phyloP scores from a whole-genome alignment of 2,888 invertebrate genomes.

The Pherbina coryleti region DNA sequence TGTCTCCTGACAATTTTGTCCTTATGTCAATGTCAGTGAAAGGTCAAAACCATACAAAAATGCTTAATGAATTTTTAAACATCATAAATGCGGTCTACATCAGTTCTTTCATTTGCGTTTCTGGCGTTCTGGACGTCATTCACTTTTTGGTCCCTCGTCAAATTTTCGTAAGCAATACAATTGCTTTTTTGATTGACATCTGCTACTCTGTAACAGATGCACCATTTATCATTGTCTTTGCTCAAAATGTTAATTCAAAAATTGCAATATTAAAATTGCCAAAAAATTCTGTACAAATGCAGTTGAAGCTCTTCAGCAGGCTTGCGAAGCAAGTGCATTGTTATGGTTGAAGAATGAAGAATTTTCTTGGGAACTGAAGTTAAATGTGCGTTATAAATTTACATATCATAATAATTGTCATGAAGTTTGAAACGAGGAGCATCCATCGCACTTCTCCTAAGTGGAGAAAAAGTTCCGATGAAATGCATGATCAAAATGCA shows the following conservation, averaged over 20 bases:
- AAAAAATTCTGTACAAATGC: neutral
- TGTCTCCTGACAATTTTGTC: neutral
- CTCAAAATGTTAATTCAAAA: slow-evolving; percentile 26
- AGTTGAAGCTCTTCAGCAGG: neutral
- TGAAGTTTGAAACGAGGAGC: too few relatives aligned
- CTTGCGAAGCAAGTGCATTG: neutral
- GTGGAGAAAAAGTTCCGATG: too few relatives aligned
- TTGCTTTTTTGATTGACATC: slow-evolving; percentile 18
- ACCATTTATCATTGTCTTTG: slow-evolving; percentile 25
- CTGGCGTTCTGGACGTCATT: neutral
- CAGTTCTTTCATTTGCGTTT: neutral
- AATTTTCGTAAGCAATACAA: slow-evolving; percentile 3
- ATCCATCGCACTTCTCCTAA: too few relatives aligned
- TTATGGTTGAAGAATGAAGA: neutral
- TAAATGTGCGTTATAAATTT: too few relatives aligned
- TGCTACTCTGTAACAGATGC: slow-evolving; percentile 20
- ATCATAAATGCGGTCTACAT: neutral
- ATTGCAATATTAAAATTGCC: slow-evolving; percentile 21
- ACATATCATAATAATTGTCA: too few relatives aligned
- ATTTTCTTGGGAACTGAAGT: too few relatives aligned
- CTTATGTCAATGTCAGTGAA: neutral
- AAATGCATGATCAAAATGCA: too few relatives aligned
- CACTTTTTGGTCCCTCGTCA: neutral
- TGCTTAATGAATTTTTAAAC: slow-evolving; percentile 31
- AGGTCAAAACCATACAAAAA: slow-evolving; percentile 10